Base-by-base conservation (phyloP, 2,888 invertebrate species). In the Mantis religiosa region DNA sequence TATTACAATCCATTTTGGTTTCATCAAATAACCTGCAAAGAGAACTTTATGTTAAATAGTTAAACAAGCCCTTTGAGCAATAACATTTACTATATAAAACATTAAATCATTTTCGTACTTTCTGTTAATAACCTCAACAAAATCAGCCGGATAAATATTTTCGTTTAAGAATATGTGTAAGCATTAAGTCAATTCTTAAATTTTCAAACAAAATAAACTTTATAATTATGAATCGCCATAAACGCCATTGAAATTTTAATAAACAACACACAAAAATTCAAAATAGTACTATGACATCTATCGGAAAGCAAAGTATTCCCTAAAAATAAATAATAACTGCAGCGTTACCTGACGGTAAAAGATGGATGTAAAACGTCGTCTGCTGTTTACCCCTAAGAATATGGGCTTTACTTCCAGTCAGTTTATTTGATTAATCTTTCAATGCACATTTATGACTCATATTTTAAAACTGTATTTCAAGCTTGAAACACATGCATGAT, bases 161-260 rank as follows among this genome's bases (percentile, higher is more conserved):
- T 20, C 54, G 1, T 6, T 71, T 20, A 71, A 20, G 20, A 15
- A 71, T 20, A 4, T 3, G 0, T 71, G 20, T 20, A 71, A 71
- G 12, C 12, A 12, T 41, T 41, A 41, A 9, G 12, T 41, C 9
- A 41, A 71, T 71, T 71, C 20, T 20, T 71, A 71, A 71, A 71
- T 20, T 14, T 71, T 71, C 20, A 1, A 0, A 6, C 4, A 20
- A 71, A 71, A 71, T 71, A 6, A 20, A 20, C 20, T 54, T 20
- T 20, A 20, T 71, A 25, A 71, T 71, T 71, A 6, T 7, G 15
- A 20, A 71, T 8, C 54, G 54, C 82, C 15, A 87, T 27, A 91
- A 91, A 91, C 89, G 91, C 91, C 87, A 91, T 71, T 71, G 54
- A 71, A 71, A 20, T 71, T 71, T 20, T 0, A 20, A n/a, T n/a